Evolutionary conservation across 2,797 vertebrate genomes (phyloP), one percentile per base, ranked within the genome.

Genomic region (Hafferia zeledoni): DNA sequence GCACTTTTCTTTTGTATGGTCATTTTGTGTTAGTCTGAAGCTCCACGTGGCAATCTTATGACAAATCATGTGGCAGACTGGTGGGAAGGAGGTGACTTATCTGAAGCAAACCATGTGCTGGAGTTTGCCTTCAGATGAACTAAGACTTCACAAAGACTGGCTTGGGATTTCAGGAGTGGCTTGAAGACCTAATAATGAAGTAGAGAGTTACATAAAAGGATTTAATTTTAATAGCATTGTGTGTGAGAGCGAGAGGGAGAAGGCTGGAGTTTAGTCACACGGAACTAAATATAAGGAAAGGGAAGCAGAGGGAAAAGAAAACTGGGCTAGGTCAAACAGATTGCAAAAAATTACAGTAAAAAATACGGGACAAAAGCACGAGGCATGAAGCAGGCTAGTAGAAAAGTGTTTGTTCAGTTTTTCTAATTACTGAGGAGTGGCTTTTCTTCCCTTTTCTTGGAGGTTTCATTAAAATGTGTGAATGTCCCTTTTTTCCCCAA

Each of bases 201-300:
- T 20, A 55, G 46, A 74, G 49, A 70, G 78, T 77, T 93, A 27
- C 31, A 86, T 52, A 77, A 81, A 92, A 91, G 28, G 35, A 49
- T 87, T 92, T 83, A 57, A 93, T 91, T 93, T 92, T 92, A 81
- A 91, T 78, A 91, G 53, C 39, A 31, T 13, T 89, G 39, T 43
- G 13, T 74, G 39, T 67, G 65, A 78, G 31, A 87, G 49, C 0
- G 4, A 78, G 78, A 76, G 50, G 35, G 59, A 80, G 56, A 90
- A 74, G 53, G 35, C 49, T 94, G 68, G 83, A 81, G 31, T 72
- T 50, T 28, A 47, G 52, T 91, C 59, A 80, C 25, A 25, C 0
- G 1, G 72, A 89, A 61, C 24, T 5, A 78, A 84, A 76, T 60
- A 20, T 3, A 57, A 89, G 61, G 22, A 35, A 68, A 85, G 10